Base-by-base conservation (phyloP, 2,888 invertebrate species). In the Hololepta plana region DNA sequence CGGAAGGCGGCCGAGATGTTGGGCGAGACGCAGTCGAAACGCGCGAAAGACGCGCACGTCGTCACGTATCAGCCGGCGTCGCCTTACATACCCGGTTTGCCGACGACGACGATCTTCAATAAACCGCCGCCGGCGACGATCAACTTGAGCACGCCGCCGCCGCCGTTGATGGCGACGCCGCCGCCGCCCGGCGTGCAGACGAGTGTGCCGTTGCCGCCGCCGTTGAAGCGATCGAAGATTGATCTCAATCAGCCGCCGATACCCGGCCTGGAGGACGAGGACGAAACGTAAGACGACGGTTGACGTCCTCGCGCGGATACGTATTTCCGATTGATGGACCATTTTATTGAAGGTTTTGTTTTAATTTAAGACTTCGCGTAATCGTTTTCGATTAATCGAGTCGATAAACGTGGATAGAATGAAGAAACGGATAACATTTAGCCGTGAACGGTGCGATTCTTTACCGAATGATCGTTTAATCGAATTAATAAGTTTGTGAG, bases 1-100 rank as follows among this genome's bases (percentile, higher is more conserved):
- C 57, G 59, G 32, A 65, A 64, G 44, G 66, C 65, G 1, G 61
- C 59, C 13, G 65, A 66, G 43, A 63, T 66, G 55, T 42, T 64
- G 26, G 59, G 58, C 1, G 58, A 60, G 17, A 46, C 49, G n/a
- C 49, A 43, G 31, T 31, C 34, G 12, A 21, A 23, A 19, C 32
- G 23, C 15, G 27, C 16, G 25, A 34, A 30, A 27, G 30, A 27
- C 11, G 25, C 13, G 9, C 10, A 16, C 9, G 28, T 25, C 10
- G 20, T 16, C 10, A 16, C 22, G 11, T 21, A 15, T 17, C 20
- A 26, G 25, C 26, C 27, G 27, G 24, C 41, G 53, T 55, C 40
- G 53, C 56, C 35, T 44, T 59, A 22, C 58, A 58, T 59, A 5
- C 6, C 23, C 4, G 13, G 5, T 17, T 19, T 20, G n/a, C 26